Evolutionary conservation across 2,113 vertebrate genomes (phyloP).

Genomic region (Pituophis catenifer): DNA sequence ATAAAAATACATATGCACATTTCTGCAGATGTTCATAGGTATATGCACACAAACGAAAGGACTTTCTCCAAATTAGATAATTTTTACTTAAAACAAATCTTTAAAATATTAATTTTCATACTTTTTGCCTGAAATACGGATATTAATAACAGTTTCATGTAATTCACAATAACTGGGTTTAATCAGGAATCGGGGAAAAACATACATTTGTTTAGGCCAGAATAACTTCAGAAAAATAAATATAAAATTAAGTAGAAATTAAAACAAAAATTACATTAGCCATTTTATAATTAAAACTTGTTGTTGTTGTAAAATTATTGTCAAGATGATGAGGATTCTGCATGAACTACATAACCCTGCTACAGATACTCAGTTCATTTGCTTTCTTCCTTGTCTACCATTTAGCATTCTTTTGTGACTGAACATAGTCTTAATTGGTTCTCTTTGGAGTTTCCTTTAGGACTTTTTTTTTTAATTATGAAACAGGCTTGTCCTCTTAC

Average conservation of each 20-base stretch:
- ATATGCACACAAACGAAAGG: background rate
- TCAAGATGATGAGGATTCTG: background rate
- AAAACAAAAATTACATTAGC: background rate
- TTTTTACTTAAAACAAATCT: background rate
- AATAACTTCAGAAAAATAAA: background rate
- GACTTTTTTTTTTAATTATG: too few species aligned
- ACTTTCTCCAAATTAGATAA: background rate
- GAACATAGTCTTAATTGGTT: background rate
- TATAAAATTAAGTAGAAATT: background rate
- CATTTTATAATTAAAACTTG: background rate
- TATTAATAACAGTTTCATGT: background rate
- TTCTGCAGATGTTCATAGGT: background rate
- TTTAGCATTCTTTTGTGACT: background rate
- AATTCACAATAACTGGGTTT: background rate
- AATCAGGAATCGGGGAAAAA: background rate
- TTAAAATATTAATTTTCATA: background rate
- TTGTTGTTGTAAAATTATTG: background rate
- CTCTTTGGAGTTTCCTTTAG: background rate
- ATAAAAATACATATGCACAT: background rate
- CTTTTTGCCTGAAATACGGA: background rate
- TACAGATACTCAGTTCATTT: background rate
- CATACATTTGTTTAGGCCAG: background rate
- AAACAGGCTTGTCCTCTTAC: background rate
- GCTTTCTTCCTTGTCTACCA: background rate
- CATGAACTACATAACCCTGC: background rate